Conservation (phyloP, 2,797 vertebrate genomes). For the Phrynocephalus guinanensis region DNA sequence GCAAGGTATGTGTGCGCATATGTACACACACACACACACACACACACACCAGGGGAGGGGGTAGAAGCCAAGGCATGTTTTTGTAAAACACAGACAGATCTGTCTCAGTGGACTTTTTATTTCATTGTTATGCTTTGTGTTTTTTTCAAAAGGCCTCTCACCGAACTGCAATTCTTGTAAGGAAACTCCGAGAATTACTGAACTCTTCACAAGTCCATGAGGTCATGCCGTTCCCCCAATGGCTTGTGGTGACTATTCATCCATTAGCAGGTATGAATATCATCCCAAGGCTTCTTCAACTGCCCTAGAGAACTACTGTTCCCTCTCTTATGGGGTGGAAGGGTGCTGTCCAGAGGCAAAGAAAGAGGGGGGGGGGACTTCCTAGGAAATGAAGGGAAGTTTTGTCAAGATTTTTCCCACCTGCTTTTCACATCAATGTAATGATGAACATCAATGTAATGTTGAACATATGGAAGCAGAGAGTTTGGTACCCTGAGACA, state of each 20-base stretch:
- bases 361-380: slow-evolving; percentile 32
- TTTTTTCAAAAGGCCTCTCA: slow-evolving; percentile 8
- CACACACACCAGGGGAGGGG: slow-evolving; percentile 23
- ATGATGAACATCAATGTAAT: slow-evolving; percentile 38
- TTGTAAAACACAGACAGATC: neutral
- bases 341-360: slow-evolving; percentile 42
- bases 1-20: slow-evolving; percentile 11
- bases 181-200: slow-evolving; percentile 51
- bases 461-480: slow-evolving; percentile 14
- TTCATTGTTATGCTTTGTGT: neutral
- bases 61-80: neutral
- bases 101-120: slow-evolving; percentile 9
- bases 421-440: slow-evolving; percentile 31
- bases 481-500: neutral
- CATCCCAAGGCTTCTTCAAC: slow-evolving; percentile 38
- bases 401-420: slow-evolving; percentile 8
- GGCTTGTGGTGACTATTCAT: slow-evolving; percentile 54
- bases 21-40: neutral
- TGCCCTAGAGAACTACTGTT: slow-evolving; percentile 45
- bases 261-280: slow-evolving; percentile 63
- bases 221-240: slow-evolving; percentile 27
- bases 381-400: slow-evolving; percentile 35
- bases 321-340: slow-evolving; percentile 46
- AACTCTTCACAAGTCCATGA: slow-evolving; percentile 57
- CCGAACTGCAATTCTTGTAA: slow-evolving; percentile 33